Evolutionary conservation across 2,113 vertebrate species (phyloP).

Genomic region (Caranx melampygus): DNA sequence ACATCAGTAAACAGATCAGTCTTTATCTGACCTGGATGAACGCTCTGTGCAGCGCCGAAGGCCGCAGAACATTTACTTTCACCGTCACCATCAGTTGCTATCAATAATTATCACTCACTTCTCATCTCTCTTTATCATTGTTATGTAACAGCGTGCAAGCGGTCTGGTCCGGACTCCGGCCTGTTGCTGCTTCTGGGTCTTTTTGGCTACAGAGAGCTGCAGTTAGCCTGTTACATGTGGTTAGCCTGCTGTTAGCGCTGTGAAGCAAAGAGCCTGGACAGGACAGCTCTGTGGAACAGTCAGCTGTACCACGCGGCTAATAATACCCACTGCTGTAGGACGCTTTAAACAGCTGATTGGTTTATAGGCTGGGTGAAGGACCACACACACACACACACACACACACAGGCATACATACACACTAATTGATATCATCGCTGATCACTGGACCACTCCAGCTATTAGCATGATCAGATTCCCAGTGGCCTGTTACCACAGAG

Average conservation of each 20-base stretch:
- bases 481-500: not conserved
- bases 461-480: not conserved
- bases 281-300: slow-evolving; percentile 20
- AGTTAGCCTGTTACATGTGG: slow-evolving; percentile 7
- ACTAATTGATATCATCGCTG: not conserved
- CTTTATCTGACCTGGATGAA: too few species aligned
- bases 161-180: too few species aligned
- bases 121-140: too few species aligned
- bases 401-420: slow-evolving; percentile 10
- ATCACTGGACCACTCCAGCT: not conserved
- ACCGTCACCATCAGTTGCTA: not conserved
- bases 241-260: slow-evolving; percentile 18
- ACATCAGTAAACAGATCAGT: not conserved
- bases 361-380: slow-evolving; percentile 63
- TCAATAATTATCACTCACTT: too few species aligned
- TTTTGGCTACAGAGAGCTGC: too few species aligned
- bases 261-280: not conserved
- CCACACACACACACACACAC: slow-evolving; percentile 13
- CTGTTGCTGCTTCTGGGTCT: too few species aligned
- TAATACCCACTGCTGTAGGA: slow-evolving; percentile 53
- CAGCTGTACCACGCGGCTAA: slow-evolving; percentile 56
- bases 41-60: too few species aligned
- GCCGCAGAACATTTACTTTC: too few species aligned
- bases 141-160: too few species aligned
- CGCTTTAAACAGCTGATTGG: slow-evolving; percentile 68